Percentiles rank a stretch among this genome's conserved stretches.
These are phyloP conservation scores for Siniperca obscura DNA, from an alignment of 2,797 vertebrate genomes.

Conservation along the genomic window DNA sequence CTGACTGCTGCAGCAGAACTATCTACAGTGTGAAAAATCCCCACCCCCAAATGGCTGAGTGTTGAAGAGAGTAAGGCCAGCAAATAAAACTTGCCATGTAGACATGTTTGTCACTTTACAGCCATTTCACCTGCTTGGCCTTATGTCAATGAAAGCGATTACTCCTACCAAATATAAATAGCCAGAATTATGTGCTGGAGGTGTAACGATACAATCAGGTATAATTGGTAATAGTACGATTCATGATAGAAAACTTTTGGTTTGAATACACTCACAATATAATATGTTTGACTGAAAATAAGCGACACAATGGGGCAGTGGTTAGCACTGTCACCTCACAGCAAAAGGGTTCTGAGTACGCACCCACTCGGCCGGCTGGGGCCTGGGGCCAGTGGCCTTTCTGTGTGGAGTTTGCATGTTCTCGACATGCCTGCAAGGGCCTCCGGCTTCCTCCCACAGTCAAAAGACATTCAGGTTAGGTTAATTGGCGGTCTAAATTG, in stretches of 20 bases:
- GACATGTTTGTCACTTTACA: slow-evolving; percentile 71
- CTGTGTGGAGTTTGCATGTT: no score
- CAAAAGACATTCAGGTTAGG: no score
- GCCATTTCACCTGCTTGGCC: slow-evolving; percentile 60
- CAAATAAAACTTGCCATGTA: slow-evolving; percentile 60
- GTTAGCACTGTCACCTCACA: no score
- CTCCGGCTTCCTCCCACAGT: no score
- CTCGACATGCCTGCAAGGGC: no score
- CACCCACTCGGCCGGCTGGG: no score
- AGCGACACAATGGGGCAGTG: no score
- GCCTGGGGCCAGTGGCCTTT: no score
- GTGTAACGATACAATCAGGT: not conserved
- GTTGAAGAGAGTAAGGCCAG: slow-evolving; percentile 45
- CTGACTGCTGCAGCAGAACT: slow-evolving; percentile 78
- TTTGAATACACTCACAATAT: not conserved
- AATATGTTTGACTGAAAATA: not conserved
- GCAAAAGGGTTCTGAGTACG: no score
- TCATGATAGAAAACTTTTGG: not conserved
- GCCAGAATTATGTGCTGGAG: not conserved
- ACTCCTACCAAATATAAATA: not conserved
- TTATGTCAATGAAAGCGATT: slow-evolving; percentile 40
- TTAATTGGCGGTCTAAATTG: no score
- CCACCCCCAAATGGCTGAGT: slow-evolving; percentile 55
- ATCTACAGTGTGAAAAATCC: slow-evolving; percentile 66
- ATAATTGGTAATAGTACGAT: not conserved